phyloP scores from a whole-genome alignment of 2,888 invertebrate species.

The Syrphus vitripennis region DNA sequence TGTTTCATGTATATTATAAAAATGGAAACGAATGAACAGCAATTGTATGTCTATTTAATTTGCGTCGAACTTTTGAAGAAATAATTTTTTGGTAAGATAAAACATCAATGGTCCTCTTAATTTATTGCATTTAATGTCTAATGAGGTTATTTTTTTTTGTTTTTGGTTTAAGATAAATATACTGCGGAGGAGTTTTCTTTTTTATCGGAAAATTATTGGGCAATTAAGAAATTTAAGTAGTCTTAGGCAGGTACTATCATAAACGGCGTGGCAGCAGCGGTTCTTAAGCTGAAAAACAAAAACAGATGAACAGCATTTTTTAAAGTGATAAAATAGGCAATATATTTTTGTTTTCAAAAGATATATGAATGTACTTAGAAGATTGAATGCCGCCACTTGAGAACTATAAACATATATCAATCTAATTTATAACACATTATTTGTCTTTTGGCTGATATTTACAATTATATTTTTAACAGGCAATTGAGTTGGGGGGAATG shows the following conservation, averaged over 20 bases:
- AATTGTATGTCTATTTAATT: neutral
- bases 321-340: neutral
- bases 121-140: constrained; percentile 50
- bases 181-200: neutral
- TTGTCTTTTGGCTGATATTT: neutral
- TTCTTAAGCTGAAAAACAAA: neutral
- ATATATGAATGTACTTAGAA: too few relatives aligned
- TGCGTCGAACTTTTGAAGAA: constrained; percentile 2
- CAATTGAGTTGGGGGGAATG: neutral
- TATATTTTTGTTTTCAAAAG: neutral
- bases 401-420: neutral
- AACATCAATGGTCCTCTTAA: constrained; percentile 40
- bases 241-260: neutral
- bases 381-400: neutral
- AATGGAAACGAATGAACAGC: neutral
- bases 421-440: neutral
- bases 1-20: neutral
- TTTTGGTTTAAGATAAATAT: neutral
- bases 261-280: too few relatives aligned
- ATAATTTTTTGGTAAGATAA: constrained; percentile 20
- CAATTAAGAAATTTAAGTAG: neutral
- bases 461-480: neutral
- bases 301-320: neutral
- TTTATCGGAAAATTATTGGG: neutral
- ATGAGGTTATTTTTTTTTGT: constrained; percentile 2